Percentiles rank a stretch among this genome's conserved stretches.
phyloP scores from a whole-genome alignment of 2,113 vertebrate genomes.

The Pteropus alecto region DNA sequence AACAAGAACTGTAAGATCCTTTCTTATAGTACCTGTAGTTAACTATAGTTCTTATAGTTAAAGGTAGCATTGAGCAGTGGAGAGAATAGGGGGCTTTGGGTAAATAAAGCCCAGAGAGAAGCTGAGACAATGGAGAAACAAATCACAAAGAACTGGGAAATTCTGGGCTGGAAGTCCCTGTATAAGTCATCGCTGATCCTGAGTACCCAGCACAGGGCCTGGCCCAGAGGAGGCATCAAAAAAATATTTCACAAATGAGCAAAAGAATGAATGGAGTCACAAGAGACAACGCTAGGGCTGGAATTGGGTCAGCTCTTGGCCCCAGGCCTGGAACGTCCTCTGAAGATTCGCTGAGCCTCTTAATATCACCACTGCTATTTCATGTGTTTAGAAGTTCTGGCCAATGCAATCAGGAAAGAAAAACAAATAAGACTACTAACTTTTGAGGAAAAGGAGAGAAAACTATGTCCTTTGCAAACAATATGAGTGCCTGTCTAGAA shows the following conservation, averaged over 20 bases:
- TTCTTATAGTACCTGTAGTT: not conserved
- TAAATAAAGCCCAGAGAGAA: not conserved
- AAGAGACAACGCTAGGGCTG: not conserved
- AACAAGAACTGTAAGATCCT: not conserved
- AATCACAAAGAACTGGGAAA: not conserved
- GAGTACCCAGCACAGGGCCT: not conserved
- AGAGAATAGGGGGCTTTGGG: not conserved
- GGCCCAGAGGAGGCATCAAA: not conserved
- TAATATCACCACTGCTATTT: not conserved
- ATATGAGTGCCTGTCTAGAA: not conserved
- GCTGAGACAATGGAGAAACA: not conserved
- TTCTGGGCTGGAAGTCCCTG: not conserved
- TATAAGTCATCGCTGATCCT: not conserved
- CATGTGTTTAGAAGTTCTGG: not conserved
- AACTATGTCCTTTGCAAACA: not conserved
- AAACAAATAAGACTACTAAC: slow-evolving; percentile 55
- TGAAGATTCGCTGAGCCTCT: not conserved
- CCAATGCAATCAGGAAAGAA: slow-evolving; percentile 52
- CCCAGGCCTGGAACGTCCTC: not conserved
- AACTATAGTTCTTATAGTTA: too few species aligned
- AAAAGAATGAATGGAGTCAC: not conserved
- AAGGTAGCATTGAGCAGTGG: not conserved
- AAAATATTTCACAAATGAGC: not conserved
- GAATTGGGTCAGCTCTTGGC: not conserved
- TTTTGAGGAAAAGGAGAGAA: not conserved